Evolutionary conservation across 2,888 invertebrate species (phyloP), one percentile per base, ranked within the genome.

Genomic region (Euphydryas editha): DNA sequence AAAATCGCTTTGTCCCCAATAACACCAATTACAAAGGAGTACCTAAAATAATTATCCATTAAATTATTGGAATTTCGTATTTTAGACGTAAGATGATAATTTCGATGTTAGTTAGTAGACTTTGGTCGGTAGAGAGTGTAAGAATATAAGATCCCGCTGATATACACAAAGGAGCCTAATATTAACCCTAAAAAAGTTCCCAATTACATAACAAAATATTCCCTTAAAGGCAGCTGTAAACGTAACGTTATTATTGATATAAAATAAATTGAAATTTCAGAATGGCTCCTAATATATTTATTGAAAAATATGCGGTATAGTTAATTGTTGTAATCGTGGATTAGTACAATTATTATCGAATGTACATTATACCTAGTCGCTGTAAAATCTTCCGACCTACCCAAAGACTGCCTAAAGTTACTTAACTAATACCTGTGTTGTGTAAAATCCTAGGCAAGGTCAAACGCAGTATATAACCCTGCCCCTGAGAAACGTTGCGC

Each of bases 381-480:
- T 92, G 84, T 78, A 80, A 84, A 87, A 89, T 90, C 92, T 93
- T 90, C 92, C 93, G 92, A 93, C 92, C 92, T 92, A 90, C 88
- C 92, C 91, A 92, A 93, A 93, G 93, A 93, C 93, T 93, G 93
- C 92, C 92, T 91, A 86, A 87, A 78, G 83, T 88, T 88, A 87
- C 86, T 82, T 83, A 88, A 83, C 86, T 86, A 76, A 83, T 85
- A 85, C 85, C 85, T 85, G 79, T 85, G 83, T 86, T 83, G 86
- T 87, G 84, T 87, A 83, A 78, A 77, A 83, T 83, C 86, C 84
- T 84, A 85, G 83, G 84, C 86, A 84, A 78, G 79, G 76, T 75
- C 70, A 75, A n/a, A 75, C 71, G 76, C 81, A 81, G 80, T 71
- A 69, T 67, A 69, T 70, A 80, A 83, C 88, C 88, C 86, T 81